These are phyloP conservation scores for Pygoscelis antarcticus DNA, from an alignment of 2,113 vertebrate genomes.

Conservation along the genomic window DNA sequence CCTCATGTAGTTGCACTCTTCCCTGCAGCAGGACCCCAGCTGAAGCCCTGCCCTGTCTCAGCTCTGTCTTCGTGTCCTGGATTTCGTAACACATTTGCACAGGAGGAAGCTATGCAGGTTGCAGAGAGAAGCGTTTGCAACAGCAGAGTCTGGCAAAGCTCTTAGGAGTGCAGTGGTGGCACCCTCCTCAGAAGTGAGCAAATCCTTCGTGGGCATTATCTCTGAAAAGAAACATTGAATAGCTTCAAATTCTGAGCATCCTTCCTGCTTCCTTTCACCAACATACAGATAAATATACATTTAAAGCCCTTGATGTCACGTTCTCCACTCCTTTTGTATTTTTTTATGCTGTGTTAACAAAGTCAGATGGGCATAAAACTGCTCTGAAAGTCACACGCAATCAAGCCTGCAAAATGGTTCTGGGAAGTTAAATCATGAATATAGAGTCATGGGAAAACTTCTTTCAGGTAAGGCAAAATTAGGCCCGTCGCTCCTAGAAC, in stretches of 20 bases:
- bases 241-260: neutral
- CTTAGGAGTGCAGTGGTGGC: neutral
- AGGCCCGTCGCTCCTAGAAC: neutral
- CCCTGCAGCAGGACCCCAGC: neutral
- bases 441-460: neutral
- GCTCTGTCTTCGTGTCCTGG: neutral
- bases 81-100: rapidly evolving
- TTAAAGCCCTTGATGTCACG: rapidly evolving
- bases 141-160: too few relatives aligned
- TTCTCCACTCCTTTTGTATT: too few relatives aligned
- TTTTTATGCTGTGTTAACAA: neutral
- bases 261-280: neutral
- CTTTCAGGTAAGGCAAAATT: neutral
- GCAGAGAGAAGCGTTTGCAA: neutral
- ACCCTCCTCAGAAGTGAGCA: neutral
- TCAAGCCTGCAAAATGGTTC: neutral
- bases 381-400: rapidly evolving
- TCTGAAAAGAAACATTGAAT: rapidly evolving
- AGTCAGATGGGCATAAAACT: neutral
- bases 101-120: neutral
- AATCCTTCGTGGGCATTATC: rapidly evolving
- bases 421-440: neutral
- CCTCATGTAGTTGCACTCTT: too few relatives aligned
- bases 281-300: rapidly evolving
- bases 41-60: neutral